phyloP scores from a whole-genome alignment of 2,888 invertebrate species.

The Pyrocoelia pectoralis region DNA sequence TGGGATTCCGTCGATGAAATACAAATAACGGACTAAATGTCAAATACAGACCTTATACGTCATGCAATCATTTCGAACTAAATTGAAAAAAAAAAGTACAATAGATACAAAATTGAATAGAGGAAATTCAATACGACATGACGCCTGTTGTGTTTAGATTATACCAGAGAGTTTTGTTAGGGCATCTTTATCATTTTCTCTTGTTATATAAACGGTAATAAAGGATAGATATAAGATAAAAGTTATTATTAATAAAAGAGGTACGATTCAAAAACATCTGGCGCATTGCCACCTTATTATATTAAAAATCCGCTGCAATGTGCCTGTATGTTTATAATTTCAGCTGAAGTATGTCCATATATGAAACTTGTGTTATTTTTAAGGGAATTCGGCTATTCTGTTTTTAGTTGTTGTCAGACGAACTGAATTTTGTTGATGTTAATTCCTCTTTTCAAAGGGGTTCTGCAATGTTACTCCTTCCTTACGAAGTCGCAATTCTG shows the following conservation, averaged over 20 bases:
- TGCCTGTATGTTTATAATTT: neutral
- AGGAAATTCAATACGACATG: constrained; percentile 40
- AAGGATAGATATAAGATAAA: constrained; percentile 16
- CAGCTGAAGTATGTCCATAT: too few relatives aligned
- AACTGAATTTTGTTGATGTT: too few relatives aligned
- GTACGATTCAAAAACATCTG: constrained; percentile 36
- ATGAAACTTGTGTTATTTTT: too few relatives aligned
- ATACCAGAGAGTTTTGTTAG: constrained; percentile 23
- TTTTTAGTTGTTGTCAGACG: too few relatives aligned
- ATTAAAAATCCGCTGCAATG: constrained; percentile 36
- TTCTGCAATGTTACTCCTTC: too few relatives aligned
- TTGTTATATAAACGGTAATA: constrained; percentile 14
- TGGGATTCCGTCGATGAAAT: too few relatives aligned
- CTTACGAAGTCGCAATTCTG: too few relatives aligned
- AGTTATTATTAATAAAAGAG: constrained; percentile 29
- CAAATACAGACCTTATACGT: constrained; percentile 37
- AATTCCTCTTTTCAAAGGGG: too few relatives aligned
- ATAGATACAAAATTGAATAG: constrained; percentile 39
- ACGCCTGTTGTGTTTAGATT: constrained; percentile 38
- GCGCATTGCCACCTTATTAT: constrained; percentile 39
- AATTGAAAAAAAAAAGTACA: constrained; percentile 39
- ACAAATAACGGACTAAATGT: constrained; percentile 28
- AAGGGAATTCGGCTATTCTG: too few relatives aligned
- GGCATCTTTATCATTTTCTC: constrained; percentile 20
- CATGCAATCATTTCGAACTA: constrained; percentile 32